Percentiles rank a stretch among this genome's conserved stretches.
phyloP scores from a whole-genome alignment of 1,140 invertebrate genomes.

The Andricus grossulariae region DNA sequence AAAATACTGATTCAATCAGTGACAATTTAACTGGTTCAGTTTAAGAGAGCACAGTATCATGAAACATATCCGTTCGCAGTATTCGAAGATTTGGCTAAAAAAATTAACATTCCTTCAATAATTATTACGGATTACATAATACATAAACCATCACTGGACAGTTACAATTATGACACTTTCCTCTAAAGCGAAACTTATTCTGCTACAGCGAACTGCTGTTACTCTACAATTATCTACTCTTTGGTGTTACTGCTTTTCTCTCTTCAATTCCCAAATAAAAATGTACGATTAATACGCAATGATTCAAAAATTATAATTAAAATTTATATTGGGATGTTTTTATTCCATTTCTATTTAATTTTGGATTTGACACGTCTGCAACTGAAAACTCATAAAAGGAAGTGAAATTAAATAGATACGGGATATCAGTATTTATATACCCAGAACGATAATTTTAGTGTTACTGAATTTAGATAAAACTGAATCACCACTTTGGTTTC shows the following conservation, averaged over 20 bases:
- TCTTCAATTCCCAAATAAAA: no score
- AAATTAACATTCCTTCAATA: neutral
- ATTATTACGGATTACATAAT: slow-evolving; percentile 5
- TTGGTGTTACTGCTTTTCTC: neutral
- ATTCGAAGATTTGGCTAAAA: slow-evolving; percentile 10
- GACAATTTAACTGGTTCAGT: no score
- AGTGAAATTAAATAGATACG: neutral
- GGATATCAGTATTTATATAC: neutral
- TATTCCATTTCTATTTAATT: no score
- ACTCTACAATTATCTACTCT: slow-evolving; percentile 11
- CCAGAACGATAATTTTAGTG: slow-evolving; percentile 13
- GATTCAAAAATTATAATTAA: no score
- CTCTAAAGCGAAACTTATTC: neutral
- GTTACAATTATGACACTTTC: slow-evolving; percentile 8
- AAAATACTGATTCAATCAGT: no score
- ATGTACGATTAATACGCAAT: no score
- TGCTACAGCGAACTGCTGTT: neutral
- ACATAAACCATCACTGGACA: neutral
- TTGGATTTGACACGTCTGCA: no score
- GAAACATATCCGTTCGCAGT: neutral
- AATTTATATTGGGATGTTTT: no score
- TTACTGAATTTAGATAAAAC: neutral
- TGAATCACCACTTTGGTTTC: neutral
- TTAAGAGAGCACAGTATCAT: neutral
- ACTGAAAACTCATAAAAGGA: neutral